Evolutionary conservation across 2,797 vertebrate genomes (phyloP).

Genomic region (Muscicapa striata): DNA sequence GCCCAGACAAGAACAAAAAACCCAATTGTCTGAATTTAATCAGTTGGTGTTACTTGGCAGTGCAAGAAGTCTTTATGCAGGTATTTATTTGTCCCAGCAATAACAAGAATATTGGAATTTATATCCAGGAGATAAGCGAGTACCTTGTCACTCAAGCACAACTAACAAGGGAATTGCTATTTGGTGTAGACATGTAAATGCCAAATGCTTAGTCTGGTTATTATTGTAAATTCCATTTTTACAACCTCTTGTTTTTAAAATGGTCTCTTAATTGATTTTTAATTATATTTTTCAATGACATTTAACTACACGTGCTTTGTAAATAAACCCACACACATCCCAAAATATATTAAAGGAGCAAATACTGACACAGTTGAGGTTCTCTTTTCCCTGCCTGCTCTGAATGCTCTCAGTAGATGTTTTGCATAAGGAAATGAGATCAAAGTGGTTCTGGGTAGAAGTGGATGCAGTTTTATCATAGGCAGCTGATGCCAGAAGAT

Average conservation of each 20-base stretch:
- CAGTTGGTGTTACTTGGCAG: slow-evolving; percentile 37
- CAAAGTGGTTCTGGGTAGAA: neutral
- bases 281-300: slow-evolving; percentile 51
- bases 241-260: slow-evolving; percentile 46
- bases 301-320: slow-evolving; percentile 25
- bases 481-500: neutral
- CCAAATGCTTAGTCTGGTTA: slow-evolving; percentile 41
- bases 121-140: slow-evolving; percentile 31
- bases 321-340: slow-evolving; percentile 1
- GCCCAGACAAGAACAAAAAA: slow-evolving; percentile 41
- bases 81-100: slow-evolving; percentile 53
- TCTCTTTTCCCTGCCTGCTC: neutral
- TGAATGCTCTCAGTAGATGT: neutral
- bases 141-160: slow-evolving; percentile 57
- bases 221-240: slow-evolving; percentile 59
- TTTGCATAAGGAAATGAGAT: neutral
- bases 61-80: slow-evolving; percentile 35
- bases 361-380: neutral
- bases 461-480: neutral
- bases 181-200: slow-evolving; percentile 43
- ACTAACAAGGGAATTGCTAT: slow-evolving; percentile 35
- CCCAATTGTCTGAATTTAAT: slow-evolving; percentile 10
- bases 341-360: slow-evolving; percentile 8
- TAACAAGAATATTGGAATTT: slow-evolving; percentile 49
- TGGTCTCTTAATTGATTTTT: slow-evolving; percentile 59